phyloP scores from a whole-genome alignment of 2,113 vertebrate species.

The Osmerus eperlanus region DNA sequence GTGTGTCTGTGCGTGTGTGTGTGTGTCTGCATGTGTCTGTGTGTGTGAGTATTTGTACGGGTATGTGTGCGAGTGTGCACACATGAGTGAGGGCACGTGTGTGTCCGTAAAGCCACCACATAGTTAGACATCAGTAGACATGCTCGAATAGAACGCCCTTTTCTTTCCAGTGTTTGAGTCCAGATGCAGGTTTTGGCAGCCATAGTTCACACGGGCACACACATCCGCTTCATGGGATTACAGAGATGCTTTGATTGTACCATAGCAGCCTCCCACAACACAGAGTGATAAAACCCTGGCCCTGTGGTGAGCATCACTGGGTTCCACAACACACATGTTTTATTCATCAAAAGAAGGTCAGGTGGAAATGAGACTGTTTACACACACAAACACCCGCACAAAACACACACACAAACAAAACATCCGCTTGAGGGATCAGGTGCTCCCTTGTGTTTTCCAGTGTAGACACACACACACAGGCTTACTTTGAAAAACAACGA shows the following conservation, averaged over 20 bases:
- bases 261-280: not conserved
- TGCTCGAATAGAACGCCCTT: no score
- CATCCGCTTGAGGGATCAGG: not conserved
- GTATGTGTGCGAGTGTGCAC: not conserved
- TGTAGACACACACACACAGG: not conserved
- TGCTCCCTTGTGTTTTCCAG: not conserved
- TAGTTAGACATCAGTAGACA: no score
- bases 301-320: not conserved
- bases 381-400: no score
- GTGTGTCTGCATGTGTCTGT: not conserved
- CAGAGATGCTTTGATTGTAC: not conserved
- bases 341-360: constrained; percentile 5
- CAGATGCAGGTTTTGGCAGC: not conserved
- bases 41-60: no score
- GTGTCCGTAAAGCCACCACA: not conserved
- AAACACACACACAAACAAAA: not conserved
- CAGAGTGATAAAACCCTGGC: not conserved
- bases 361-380: no score
- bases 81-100: not conserved
- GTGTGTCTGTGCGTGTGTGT: not conserved
- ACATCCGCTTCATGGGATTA: not conserved
- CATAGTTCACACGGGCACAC: not conserved
- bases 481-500: not conserved
- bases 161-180: not conserved
- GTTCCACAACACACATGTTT: not conserved